A percentile compares a stretch with the other conserved stretches of the same genome.
phyloP scores from a whole-genome alignment of 2,113 vertebrate genomes.

The Corythaixoides concolor region DNA sequence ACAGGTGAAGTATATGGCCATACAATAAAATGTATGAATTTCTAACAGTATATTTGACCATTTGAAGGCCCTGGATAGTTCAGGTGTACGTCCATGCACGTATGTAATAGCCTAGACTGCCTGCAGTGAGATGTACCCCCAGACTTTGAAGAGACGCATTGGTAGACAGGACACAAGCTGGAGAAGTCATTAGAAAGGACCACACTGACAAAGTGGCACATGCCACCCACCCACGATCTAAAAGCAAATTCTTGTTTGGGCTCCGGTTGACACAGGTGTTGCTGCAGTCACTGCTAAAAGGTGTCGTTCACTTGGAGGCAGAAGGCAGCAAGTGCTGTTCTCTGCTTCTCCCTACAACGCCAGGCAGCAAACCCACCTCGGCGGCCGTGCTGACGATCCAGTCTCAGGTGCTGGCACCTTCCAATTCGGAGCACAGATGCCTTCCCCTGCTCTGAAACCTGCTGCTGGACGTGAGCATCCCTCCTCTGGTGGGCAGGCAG shows the following conservation, averaged over 20 bases:
- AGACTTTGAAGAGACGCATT: neutral
- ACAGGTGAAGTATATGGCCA: neutral
- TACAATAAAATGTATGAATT: neutral
- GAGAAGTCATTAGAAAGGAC: neutral
- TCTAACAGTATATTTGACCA: neutral
- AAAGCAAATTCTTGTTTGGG: neutral
- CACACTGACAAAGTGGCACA: neutral
- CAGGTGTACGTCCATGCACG: neutral
- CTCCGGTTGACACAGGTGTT: neutral
- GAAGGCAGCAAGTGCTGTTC: neutral
- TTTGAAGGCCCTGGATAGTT: neutral
- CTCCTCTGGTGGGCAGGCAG: neutral
- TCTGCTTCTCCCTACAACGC: neutral
- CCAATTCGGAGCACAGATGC: neutral
- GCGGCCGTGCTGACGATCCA: accelerated
- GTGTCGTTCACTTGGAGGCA: neutral
- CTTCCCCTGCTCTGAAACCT: neutral
- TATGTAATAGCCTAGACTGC: neutral
- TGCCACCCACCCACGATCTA: neutral
- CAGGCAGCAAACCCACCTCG: neutral
- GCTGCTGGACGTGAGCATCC: neutral
- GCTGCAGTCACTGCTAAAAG: neutral
- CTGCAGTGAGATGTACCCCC: neutral
- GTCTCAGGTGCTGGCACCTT: neutral
- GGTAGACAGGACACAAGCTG: neutral